Evolutionary conservation across 2,888 invertebrate species (phyloP).

Genomic region (Coleophora deauratella): DNA sequence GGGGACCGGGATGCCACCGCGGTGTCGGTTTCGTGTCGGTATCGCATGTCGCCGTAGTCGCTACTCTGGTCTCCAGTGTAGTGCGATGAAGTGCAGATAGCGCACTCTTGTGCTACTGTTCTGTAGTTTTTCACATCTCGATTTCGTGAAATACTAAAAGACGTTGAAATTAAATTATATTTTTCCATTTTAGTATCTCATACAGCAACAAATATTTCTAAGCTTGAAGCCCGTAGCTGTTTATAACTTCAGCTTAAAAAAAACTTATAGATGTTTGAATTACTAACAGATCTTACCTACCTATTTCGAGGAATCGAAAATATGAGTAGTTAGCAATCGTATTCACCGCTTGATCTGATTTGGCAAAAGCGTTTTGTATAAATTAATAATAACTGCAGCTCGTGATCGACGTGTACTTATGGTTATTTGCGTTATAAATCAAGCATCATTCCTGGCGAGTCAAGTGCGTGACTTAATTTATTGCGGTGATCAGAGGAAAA

Average conservation of each 20-base stretch:
- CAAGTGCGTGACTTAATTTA: slow-evolving; percentile 60
- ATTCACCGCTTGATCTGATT: slow-evolving; percentile 17
- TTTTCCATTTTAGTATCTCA: too few relatives aligned
- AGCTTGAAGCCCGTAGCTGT: too few relatives aligned
- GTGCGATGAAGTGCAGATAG: slow-evolving; percentile 43
- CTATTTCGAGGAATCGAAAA: too few relatives aligned
- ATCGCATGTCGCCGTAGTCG: slow-evolving; percentile 41
- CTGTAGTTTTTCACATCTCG: too few relatives aligned
- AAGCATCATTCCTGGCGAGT: slow-evolving; percentile 47
- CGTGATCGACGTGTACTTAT: slow-evolving; percentile 38
- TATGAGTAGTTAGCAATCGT: slow-evolving; percentile 10
- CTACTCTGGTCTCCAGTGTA: too few relatives aligned
- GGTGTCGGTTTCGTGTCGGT: slow-evolving; percentile 51
- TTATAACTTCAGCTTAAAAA: too few relatives aligned
- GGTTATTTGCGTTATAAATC: slow-evolving; percentile 52
- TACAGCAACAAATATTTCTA: too few relatives aligned
- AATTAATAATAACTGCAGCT: slow-evolving; percentile 35
- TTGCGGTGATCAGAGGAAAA: slow-evolving; percentile 53
- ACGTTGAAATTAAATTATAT: too few relatives aligned
- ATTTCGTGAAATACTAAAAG: too few relatives aligned
- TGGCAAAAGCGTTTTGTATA: not conserved
- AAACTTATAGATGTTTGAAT: too few relatives aligned
- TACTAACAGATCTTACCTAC: too few relatives aligned
- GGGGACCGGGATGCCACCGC: slow-evolving; percentile 55
- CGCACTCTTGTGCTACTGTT: slow-evolving; percentile 56